Percentiles rank a stretch among this genome's conserved stretches.
Evolutionary conservation across 1,140 invertebrate genomes (phyloP).

Genomic region (Nomia melanderi): DNA sequence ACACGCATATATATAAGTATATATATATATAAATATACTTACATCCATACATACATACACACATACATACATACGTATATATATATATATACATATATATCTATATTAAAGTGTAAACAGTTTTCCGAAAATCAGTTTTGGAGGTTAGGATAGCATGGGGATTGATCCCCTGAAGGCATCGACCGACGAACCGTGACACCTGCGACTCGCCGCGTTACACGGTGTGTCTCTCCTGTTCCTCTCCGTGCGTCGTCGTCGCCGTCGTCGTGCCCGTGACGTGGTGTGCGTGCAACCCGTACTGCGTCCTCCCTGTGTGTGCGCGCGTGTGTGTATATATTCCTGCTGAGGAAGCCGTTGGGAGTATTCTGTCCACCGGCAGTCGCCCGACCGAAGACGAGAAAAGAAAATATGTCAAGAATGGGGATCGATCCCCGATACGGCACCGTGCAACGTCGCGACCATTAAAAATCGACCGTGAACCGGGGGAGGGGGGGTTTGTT

Average conservation of each 20-base stretch:
- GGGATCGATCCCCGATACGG: constrained; percentile 59
- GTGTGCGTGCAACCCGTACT: constrained; percentile 56
- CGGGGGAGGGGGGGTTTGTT: not conserved
- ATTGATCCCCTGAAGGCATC: constrained; percentile 61
- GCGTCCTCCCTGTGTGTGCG: constrained; percentile 49
- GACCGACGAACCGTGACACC: constrained; percentile 61
- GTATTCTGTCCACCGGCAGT: constrained; percentile 29
- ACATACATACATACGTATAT: too few relatives aligned
- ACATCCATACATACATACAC: too few relatives aligned
- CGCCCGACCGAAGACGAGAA: constrained; percentile 35
- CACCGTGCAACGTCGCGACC: constrained; percentile 29
- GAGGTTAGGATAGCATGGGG: constrained; percentile 63
- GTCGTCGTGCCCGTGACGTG: not conserved
- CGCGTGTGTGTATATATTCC: constrained; percentile 44
- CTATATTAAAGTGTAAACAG: constrained; percentile 42
- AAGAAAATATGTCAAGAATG: constrained; percentile 52
- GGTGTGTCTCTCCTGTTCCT: not conserved
- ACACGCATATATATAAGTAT: too few relatives aligned
- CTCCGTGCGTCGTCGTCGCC: not conserved
- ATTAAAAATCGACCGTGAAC: constrained; percentile 21
- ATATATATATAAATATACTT: not conserved
- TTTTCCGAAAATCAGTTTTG: constrained; percentile 22
- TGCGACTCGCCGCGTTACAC: constrained; percentile 28
- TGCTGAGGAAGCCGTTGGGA: constrained; percentile 54
- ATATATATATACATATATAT: not conserved